Evolutionary conservation across 1,140 invertebrate genomes (phyloP).

Genomic region (Procambarus virginalis): DNA sequence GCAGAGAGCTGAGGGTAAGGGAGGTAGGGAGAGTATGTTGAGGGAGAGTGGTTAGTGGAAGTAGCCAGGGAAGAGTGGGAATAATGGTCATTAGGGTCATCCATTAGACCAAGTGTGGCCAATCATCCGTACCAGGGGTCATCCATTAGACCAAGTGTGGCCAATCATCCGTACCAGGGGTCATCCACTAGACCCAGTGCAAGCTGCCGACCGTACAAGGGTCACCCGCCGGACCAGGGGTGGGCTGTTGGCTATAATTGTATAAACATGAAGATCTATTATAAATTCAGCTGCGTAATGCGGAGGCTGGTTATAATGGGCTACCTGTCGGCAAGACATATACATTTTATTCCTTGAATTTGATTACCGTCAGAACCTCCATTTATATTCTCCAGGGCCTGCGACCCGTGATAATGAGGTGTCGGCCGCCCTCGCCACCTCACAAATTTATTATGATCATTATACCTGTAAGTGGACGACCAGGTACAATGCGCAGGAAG

Average conservation of each 20-base stretch:
- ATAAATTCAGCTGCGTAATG: slow-evolving; percentile 47
- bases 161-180: too few relatives aligned
- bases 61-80: too few relatives aligned
- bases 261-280: slow-evolving; percentile 50
- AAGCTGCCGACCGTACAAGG: not conserved
- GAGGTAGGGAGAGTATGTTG: too few relatives aligned
- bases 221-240: not conserved
- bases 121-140: too few relatives aligned
- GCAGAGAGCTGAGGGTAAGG: not conserved
- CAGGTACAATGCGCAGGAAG: not conserved
- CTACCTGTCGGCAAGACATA: slow-evolving; percentile 33
- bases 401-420: slow-evolving; percentile 22
- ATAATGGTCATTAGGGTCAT: not conserved
- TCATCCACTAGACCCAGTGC: too few relatives aligned
- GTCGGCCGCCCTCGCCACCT: not conserved
- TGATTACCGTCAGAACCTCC: slow-evolving; percentile 44
- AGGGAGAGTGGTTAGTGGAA: too few relatives aligned
- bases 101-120: too few relatives aligned
- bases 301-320: slow-evolving; percentile 37
- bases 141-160: too few relatives aligned
- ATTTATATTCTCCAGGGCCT: slow-evolving; percentile 25
- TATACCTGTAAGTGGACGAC: slow-evolving; percentile 13
- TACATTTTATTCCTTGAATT: slow-evolving; percentile 49
- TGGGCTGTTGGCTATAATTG: slow-evolving; percentile 27
- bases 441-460: slow-evolving; percentile 47